phyloP scores from a whole-genome alignment of 2,797 vertebrate genomes.

The Echiichthys vipera region DNA sequence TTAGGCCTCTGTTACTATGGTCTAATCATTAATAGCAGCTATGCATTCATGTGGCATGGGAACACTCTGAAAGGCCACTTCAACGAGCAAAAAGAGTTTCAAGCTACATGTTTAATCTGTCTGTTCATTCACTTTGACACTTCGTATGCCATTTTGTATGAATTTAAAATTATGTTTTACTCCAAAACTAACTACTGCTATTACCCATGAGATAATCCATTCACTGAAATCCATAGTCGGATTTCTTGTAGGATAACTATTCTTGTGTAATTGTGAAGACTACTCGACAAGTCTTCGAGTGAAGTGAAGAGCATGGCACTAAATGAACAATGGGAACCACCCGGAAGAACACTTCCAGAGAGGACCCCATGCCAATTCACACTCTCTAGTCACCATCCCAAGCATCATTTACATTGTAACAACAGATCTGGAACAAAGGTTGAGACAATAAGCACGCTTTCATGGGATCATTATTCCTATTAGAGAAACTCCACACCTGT shows the following conservation, averaged over 20 bases:
- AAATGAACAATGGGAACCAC: conserved; percentile 47
- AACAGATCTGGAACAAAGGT: conserved; percentile 13
- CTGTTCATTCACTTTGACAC: neutral
- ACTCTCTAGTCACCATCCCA: conserved; percentile 9
- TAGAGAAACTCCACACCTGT: conserved; percentile 50
- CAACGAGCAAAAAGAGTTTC: conserved; percentile 14
- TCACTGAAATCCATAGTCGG: neutral
- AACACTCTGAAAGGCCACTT: conserved; percentile 12
- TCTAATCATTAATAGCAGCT: conserved; percentile 81
- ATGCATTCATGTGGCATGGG: conserved; percentile 38
- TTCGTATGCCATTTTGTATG: neutral
- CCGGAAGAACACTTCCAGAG: conserved; percentile 14
- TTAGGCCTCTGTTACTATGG: conserved; percentile 72
- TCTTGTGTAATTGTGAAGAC: neutral
- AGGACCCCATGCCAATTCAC: conserved; percentile 36
- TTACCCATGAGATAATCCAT: neutral
- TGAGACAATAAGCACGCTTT: conserved; percentile 10
- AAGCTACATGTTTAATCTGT: neutral
- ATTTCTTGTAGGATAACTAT: neutral
- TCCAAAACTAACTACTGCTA: neutral
- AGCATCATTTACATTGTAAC: conserved; percentile 54
- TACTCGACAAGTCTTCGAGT: conserved; percentile 9
- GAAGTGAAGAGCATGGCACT: conserved; percentile 35
- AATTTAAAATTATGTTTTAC: neutral
- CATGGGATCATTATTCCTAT: conserved; percentile 10